Conservation (phyloP, 2,113 vertebrate genomes). For the Oncorhynchus masou region DNA sequence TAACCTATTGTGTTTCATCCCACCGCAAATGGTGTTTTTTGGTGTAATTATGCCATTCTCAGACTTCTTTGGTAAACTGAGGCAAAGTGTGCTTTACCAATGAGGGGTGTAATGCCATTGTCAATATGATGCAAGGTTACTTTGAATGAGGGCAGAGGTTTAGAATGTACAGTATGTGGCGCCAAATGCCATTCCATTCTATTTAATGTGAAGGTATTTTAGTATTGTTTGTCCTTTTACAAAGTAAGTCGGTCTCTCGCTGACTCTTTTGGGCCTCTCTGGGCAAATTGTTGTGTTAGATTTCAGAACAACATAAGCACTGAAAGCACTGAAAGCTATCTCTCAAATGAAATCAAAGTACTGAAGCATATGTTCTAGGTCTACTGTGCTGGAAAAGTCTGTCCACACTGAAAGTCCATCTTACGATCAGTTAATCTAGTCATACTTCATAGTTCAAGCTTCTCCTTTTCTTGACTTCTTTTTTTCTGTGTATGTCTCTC, state of each 20-base stretch:
- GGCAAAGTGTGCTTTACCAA: background rate
- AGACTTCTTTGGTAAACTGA: background rate
- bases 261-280: background rate
- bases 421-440: too few species aligned
- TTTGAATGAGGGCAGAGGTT: background rate
- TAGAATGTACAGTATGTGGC: conserved; percentile 4
- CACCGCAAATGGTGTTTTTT: conserved; percentile 13
- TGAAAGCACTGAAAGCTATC: too few species aligned
- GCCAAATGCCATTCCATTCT: background rate
- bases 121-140: conserved; percentile 9
- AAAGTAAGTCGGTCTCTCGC: background rate
- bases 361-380: too few species aligned
- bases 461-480: conserved; percentile 46
- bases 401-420: too few species aligned
- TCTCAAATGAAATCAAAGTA: too few species aligned
- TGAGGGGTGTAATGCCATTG: background rate
- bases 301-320: too few species aligned
- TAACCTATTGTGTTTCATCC: conserved; percentile 34
- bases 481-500: conserved; percentile 22
- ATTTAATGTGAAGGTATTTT: conserved; percentile 1
- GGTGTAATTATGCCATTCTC: background rate
- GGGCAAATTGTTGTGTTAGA: background rate
- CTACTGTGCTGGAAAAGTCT: too few species aligned
- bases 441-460: background rate
- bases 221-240: background rate